Conservation (phyloP, 92 coral and sea anemone genomes). For the Diadumene lineata region DNA sequence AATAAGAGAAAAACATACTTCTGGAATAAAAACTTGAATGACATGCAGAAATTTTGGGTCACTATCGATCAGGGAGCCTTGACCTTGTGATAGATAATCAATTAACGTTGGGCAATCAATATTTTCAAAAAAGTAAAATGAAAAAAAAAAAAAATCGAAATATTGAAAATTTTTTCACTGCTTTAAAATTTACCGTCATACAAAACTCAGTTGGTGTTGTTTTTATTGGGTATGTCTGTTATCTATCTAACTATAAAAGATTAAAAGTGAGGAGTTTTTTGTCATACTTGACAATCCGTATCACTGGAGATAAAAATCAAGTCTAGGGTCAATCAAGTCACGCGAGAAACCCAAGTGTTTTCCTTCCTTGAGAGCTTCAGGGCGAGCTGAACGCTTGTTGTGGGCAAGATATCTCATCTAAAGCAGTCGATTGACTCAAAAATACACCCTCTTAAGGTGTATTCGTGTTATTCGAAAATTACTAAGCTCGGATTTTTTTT, state of each 20-base stretch:
- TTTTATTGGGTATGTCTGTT: neutral
- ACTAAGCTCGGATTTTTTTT: too few relatives aligned
- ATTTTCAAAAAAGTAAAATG: neutral
- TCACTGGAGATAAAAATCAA: neutral
- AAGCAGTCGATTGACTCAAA: too few relatives aligned
- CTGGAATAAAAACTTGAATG: neutral
- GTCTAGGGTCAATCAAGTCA: neutral
- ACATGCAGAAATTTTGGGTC: neutral
- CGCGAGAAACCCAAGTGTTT: neutral
- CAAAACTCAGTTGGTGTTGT: neutral
- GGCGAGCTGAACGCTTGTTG: too few relatives aligned
- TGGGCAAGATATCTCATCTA: neutral
- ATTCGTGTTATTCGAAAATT: too few relatives aligned
- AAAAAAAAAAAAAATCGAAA: too few relatives aligned
- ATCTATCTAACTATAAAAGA: neutral
- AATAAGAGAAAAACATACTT: neutral
- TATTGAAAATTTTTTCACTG: too few relatives aligned
- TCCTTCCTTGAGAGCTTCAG: neutral
- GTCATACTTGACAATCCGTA: neutral
- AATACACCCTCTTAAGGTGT: too few relatives aligned
- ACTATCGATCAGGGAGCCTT: neutral
- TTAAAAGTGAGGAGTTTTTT: neutral
- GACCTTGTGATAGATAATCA: neutral
- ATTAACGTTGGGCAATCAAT: neutral
- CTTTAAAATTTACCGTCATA: neutral